These are phyloP conservation scores for Nephrotoma appendiculata DNA, from an alignment of 2,888 invertebrate genomes.

Conservation along the genomic window DNA sequence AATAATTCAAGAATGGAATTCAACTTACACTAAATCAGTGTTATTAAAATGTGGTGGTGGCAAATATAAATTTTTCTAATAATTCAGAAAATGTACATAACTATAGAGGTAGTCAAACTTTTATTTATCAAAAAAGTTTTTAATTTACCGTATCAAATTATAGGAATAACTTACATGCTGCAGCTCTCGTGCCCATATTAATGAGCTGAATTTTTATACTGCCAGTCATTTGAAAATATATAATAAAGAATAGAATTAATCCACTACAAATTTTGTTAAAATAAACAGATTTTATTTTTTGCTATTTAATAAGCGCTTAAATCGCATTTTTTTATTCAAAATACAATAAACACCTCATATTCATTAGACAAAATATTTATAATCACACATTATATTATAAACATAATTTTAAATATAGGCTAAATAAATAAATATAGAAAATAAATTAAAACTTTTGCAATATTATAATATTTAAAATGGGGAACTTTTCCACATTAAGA, in stretches of 20 bases:
- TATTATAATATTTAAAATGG: not conserved
- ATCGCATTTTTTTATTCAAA: not conserved
- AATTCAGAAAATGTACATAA: too few species aligned
- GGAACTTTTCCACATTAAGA: not conserved
- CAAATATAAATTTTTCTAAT: too few species aligned
- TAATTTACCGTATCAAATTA: constrained; percentile 13
- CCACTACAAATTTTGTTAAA: not conserved
- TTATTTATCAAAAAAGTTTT: too few species aligned
- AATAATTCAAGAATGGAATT: too few species aligned
- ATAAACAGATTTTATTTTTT: not conserved
- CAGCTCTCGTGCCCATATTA: constrained; percentile 86
- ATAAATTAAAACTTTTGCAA: not conserved
- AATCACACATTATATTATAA: not conserved
- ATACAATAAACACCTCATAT: not conserved
- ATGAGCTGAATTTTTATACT: constrained; percentile 38
- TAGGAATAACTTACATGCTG: constrained; percentile 62
- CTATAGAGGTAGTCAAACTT: too few species aligned
- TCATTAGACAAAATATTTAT: not conserved
- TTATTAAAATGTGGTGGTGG: too few species aligned
- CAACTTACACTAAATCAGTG: too few species aligned
- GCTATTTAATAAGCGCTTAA: not conserved
- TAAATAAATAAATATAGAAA: not conserved
- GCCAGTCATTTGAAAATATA: not conserved
- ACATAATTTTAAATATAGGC: not conserved
- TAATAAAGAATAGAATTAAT: not conserved